phyloP scores from a whole-genome alignment of 2,113 vertebrate species.

The Ictalurus furcatus region DNA sequence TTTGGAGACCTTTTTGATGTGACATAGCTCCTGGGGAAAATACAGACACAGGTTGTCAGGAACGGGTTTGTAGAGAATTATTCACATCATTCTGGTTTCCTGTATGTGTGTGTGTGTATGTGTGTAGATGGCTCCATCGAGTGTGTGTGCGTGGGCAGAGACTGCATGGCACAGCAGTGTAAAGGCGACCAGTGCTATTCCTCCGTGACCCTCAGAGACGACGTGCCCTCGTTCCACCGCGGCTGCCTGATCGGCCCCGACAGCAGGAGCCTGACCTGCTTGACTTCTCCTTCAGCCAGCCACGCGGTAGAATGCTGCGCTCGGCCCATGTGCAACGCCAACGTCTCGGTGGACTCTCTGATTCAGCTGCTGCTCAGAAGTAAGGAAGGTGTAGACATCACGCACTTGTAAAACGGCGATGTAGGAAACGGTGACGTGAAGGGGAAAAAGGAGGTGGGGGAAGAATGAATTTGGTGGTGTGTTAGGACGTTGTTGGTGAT shows the following conservation, averaged over 20 bases:
- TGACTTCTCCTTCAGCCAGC: conserved; percentile 60
- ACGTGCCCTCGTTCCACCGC: conserved; percentile 59
- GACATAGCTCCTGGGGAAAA: neutral
- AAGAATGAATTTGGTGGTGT: neutral
- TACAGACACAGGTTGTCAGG: neutral
- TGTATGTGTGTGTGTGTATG: conserved; percentile 49
- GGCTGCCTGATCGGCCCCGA: conserved; percentile 68
- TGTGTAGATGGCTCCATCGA: conserved; percentile 67
- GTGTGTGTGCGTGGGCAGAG: conserved; percentile 69
- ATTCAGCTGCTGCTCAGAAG: conserved; percentile 66
- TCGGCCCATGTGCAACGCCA: conserved; percentile 72
- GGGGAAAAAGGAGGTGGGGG: neutral
- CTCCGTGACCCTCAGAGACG: conserved; percentile 64
- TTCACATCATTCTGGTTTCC: neutral
- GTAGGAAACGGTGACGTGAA: no score
- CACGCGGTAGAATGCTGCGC: conserved; percentile 72
- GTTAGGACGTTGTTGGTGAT: neutral
- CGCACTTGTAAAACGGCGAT: neutral
- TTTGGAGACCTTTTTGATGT: neutral
- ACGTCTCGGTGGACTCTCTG: conserved; percentile 61
- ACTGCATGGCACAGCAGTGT: conserved; percentile 67
- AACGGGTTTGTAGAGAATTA: neutral
- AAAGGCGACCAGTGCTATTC: conserved; percentile 73
- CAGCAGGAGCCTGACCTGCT: conserved; percentile 68
- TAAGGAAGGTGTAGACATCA: conserved; percentile 17